A percentile compares a stretch with the other conserved stretches of the same genome.
These are phyloP conservation scores for Sphaeramia orbicularis DNA, from an alignment of 2,797 vertebrate species.

Conservation along the genomic window DNA sequence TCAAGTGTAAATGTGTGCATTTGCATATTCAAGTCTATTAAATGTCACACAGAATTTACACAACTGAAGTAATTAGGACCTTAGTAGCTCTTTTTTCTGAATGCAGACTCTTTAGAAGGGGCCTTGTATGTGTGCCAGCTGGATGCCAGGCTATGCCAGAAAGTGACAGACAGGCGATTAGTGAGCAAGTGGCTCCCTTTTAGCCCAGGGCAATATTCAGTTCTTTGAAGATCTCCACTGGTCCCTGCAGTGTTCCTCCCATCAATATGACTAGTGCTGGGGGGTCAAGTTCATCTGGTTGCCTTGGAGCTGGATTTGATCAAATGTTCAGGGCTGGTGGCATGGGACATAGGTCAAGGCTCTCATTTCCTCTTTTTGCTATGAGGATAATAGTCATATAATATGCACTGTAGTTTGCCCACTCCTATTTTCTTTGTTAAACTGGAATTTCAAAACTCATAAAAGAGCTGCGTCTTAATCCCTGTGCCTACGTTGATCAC, in stretches of 20 bases:
- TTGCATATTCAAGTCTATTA: slow-evolving; percentile 7
- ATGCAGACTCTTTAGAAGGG: slow-evolving; percentile 51
- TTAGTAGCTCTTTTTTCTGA: slow-evolving; percentile 49
- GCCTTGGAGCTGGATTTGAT: slow-evolving; percentile 68
- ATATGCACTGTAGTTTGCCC: slow-evolving; percentile 32
- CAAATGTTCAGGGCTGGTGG: slow-evolving; percentile 63
- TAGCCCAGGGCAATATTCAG: slow-evolving; percentile 62
- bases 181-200: slow-evolving; percentile 74
- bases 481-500: slow-evolving; percentile 5
- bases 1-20: not conserved
- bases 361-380: slow-evolving; percentile 64
- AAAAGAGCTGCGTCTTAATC: slow-evolving; percentile 21
- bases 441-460: slow-evolving; percentile 36
- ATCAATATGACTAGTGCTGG: slow-evolving; percentile 56
- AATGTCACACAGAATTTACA: slow-evolving; percentile 29
- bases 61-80: slow-evolving; percentile 47
- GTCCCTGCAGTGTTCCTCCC: slow-evolving; percentile 61
- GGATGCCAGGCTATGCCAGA: slow-evolving; percentile 72
- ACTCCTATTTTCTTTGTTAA: slow-evolving; percentile 32
- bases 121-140: slow-evolving; percentile 70
- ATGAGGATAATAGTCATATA: slow-evolving; percentile 29
- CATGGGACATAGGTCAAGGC: slow-evolving; percentile 52
- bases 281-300: slow-evolving; percentile 68
- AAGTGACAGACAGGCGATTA: slow-evolving; percentile 79
- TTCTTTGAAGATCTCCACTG: slow-evolving; percentile 70